phyloP scores from a whole-genome alignment of 2,888 invertebrate genomes.

The Crematogaster levior region DNA sequence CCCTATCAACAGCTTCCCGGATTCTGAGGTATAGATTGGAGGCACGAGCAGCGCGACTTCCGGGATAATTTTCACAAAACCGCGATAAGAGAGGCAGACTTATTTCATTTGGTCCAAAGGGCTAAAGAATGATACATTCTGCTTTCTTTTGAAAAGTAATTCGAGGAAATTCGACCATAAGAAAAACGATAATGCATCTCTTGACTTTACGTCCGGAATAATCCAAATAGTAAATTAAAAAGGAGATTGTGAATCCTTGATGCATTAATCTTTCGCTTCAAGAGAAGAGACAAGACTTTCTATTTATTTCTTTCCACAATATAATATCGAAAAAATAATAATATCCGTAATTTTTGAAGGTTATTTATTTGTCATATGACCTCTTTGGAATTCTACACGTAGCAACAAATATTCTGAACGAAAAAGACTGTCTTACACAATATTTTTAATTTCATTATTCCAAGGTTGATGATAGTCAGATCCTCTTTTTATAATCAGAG shows the following conservation, averaged over 20 bases:
- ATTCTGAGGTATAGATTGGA: conserved; percentile 64
- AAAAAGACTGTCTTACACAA: neutral
- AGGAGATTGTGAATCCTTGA: neutral
- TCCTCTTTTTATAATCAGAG: neutral
- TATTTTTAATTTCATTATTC: neutral
- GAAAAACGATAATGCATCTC: conserved; percentile 6
- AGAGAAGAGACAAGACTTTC: too few relatives aligned
- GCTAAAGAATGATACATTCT: neutral
- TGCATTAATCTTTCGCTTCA: neutral
- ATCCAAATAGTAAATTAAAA: conserved; percentile 12
- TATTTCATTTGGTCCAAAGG: conserved; percentile 46
- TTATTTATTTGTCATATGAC: neutral
- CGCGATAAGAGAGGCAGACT: conserved; percentile 61
- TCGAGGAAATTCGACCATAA: neutral
- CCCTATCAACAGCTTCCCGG: conserved; percentile 70
- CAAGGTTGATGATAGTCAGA: neutral
- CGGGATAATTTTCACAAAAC: conserved; percentile 65
- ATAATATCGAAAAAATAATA: neutral
- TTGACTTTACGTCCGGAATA: neutral
- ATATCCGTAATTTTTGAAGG: neutral
- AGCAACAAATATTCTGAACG: neutral
- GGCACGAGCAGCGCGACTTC: conserved; percentile 52
- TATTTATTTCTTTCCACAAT: neutral
- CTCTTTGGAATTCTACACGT: neutral
- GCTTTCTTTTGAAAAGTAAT: neutral